phyloP scores from a whole-genome alignment of 2,797 vertebrate genomes.

The Danio tinwini region DNA sequence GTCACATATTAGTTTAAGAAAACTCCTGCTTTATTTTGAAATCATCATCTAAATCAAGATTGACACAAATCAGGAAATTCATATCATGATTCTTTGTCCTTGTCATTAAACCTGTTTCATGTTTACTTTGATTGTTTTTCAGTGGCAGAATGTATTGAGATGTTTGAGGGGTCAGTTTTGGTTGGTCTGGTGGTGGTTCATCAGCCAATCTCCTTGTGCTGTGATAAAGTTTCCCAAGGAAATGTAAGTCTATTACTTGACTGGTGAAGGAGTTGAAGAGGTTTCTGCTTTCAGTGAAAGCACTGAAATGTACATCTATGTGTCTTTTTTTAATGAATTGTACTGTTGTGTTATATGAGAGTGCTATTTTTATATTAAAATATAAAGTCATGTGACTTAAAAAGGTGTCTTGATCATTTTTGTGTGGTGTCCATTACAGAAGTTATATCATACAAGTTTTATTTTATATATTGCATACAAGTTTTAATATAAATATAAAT shows the following conservation, averaged over 20 bases:
- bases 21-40: neutral
- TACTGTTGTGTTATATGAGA: conserved; percentile 56
- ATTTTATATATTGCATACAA: too few species aligned
- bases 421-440: neutral
- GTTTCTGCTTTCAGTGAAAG: conserved; percentile 91
- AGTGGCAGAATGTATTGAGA: conserved; percentile 41
- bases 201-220: conserved; percentile 10
- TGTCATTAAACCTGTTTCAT: neutral
- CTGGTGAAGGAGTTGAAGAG: conserved; percentile 48
- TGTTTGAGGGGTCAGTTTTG: conserved; percentile 18
- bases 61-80: neutral
- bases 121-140: conserved; percentile 8
- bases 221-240: conserved; percentile 66
- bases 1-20: conserved; percentile 4
- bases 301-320: conserved; percentile 55
- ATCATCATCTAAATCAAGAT: neutral
- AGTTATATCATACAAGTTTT: too few species aligned
- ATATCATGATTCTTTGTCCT: neutral
- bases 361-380: conserved; percentile 67
- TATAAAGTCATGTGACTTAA: conserved; percentile 56
- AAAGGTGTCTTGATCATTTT: conserved; percentile 25
- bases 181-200: conserved; percentile 5
- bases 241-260: conserved; percentile 61
- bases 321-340: conserved; percentile 34
- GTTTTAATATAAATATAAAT: too few species aligned